A percentile compares a stretch with the other conserved stretches of the same genome.
Conservation (phyloP, 2,888 invertebrate species). For the Melipona bicolor region DNA sequence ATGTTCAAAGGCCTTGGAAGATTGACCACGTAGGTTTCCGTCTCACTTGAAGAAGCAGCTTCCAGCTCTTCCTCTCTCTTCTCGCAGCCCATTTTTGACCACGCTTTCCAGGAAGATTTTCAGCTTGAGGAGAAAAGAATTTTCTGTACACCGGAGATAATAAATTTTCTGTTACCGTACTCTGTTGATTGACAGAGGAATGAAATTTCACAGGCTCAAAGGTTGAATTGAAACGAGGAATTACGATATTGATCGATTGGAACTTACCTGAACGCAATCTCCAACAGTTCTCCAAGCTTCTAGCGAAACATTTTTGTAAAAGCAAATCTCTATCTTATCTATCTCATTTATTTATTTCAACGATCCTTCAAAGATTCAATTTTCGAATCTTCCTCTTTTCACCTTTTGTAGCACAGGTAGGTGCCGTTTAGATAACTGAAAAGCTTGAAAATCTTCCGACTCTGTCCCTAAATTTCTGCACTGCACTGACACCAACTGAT, state of each 20-base stretch:
- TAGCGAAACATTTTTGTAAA: not conserved
- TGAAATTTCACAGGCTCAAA: not conserved
- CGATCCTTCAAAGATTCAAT: not conserved
- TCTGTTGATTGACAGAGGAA: not conserved
- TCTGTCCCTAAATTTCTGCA: no score
- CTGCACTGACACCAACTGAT: no score
- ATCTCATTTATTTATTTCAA: not conserved
- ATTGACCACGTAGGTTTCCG: conserved; percentile 77
- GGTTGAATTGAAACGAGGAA: no score
- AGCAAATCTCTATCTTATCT: not conserved
- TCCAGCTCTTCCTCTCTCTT: conserved; percentile 67
- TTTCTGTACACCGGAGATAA: not conserved
- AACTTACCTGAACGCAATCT: not conserved
- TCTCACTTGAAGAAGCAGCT: conserved; percentile 54
- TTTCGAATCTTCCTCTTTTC: not conserved
- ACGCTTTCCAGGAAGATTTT: rapidly evolving
- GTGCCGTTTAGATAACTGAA: no score
- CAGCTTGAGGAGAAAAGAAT: not conserved
- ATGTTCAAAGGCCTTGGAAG: conserved; percentile 90
- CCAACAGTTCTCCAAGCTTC: not conserved
- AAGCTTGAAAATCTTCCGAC: no score
- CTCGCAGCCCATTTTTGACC: conserved; percentile 46
- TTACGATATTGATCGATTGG: no score
- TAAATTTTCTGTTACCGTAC: not conserved
- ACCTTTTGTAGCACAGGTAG: no score